These are phyloP conservation scores for Idaea aversata DNA, from an alignment of 2,888 invertebrate species.

Conservation along the genomic window DNA sequence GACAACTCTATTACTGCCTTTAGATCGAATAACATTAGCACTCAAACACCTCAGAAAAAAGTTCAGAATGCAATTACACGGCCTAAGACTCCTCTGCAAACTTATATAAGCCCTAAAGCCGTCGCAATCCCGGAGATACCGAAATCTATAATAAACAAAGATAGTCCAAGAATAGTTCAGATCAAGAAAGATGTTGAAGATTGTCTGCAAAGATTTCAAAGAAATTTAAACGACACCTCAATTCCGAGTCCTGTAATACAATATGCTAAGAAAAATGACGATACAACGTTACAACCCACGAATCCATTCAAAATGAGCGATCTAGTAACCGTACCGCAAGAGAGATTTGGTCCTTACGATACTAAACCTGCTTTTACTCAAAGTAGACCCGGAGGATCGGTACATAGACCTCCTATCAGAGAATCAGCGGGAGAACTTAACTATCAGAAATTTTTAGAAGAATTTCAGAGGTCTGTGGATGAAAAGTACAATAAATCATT, in stretches of 20 bases:
- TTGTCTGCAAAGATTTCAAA: slow-evolving; percentile 24
- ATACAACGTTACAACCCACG: slow-evolving; percentile 13
- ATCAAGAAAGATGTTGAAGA: slow-evolving; percentile 35
- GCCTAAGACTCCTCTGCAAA: slow-evolving; percentile 23
- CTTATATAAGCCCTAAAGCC: slow-evolving; percentile 34
- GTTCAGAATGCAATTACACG: slow-evolving; percentile 29
- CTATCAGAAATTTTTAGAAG: slow-evolving; percentile 53
- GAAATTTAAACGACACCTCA: slow-evolving; percentile 19
- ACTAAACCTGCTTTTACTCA: slow-evolving; percentile 3
- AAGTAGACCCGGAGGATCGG: slow-evolving; percentile 6
- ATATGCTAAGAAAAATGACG: slow-evolving; percentile 21
- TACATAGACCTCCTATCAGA: slow-evolving; percentile 9
- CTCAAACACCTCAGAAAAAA: slow-evolving; percentile 12
- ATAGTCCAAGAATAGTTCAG: slow-evolving; percentile 36
- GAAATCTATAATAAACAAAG: slow-evolving; percentile 47
- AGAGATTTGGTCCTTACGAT: slow-evolving; percentile 7
- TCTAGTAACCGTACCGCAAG: slow-evolving; percentile 13
- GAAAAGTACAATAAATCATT: not conserved
- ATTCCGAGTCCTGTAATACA: slow-evolving; percentile 31
- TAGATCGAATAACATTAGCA: not conserved
- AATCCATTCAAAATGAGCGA: slow-evolving; percentile 13
- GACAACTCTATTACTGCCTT: not conserved
- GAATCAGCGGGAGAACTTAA: slow-evolving; percentile 30
- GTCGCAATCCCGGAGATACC: slow-evolving; percentile 39
- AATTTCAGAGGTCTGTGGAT: slow-evolving; percentile 40